Evolutionary conservation across 1,140 invertebrate species (phyloP).

Genomic region (Battus philenor): DNA sequence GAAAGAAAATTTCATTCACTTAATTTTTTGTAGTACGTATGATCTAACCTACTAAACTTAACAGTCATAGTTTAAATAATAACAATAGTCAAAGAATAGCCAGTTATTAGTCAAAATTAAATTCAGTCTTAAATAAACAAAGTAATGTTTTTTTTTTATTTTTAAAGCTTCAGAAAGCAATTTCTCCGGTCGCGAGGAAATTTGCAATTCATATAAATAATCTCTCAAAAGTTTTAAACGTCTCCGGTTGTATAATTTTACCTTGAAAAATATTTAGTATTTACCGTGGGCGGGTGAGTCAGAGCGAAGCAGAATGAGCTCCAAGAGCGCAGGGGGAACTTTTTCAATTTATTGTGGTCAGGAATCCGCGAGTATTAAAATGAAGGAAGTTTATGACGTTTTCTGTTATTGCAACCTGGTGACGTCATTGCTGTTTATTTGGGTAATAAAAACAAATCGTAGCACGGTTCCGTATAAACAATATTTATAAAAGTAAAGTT

Average conservation of each 20-base stretch:
- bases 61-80: too few relatives aligned
- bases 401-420: conserved; percentile 11
- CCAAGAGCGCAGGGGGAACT: conserved; percentile 13
- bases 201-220: conserved; percentile 9
- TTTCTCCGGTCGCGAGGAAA: neutral
- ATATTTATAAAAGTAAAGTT: neutral
- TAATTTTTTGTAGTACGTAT: too few relatives aligned
- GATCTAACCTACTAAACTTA: too few relatives aligned
- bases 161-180: neutral
- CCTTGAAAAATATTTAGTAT: conserved; percentile 15
- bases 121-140: too few relatives aligned
- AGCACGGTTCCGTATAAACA: too few relatives aligned
- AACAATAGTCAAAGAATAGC: too few relatives aligned
- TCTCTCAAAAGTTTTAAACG: neutral
- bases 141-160: too few relatives aligned
- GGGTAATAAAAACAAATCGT: neutral
- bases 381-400: conserved; percentile 13
- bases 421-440: conserved; percentile 3
- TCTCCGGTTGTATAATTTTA: conserved; percentile 2
- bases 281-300: conserved; percentile 6
- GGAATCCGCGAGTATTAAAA: conserved; percentile 11
- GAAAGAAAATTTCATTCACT: too few relatives aligned
- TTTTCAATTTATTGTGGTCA: conserved; percentile 16
- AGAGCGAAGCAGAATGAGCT: conserved; percentile 2
- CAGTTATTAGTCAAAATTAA: too few relatives aligned